phyloP scores from a whole-genome alignment of 2,113 vertebrate genomes.

The Phodopus roborovskii region DNA sequence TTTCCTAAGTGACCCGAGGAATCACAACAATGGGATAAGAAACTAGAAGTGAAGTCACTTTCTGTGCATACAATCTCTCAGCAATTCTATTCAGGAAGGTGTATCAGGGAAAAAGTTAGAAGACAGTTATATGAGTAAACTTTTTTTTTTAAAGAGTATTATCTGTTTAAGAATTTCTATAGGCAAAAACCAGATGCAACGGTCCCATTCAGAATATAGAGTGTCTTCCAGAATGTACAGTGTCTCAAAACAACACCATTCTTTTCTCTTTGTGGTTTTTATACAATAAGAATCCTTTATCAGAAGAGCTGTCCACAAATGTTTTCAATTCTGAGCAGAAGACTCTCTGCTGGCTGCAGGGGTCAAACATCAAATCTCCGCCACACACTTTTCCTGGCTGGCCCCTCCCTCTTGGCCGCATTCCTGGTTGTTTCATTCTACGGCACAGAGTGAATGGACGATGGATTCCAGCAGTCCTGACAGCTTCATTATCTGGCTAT shows the following conservation, averaged over 20 bases:
- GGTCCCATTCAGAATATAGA: constrained; percentile 38
- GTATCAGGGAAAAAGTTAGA: neutral
- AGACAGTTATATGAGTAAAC: constrained; percentile 13
- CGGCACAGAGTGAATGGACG: constrained; percentile 80
- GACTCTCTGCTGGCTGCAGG: constrained; percentile 71
- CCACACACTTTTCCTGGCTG: constrained; percentile 76
- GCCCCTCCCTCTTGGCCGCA: constrained; percentile 77
- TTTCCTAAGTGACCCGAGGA: constrained; percentile 77
- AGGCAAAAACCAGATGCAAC: constrained; percentile 62
- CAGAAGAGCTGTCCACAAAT: constrained; percentile 82
- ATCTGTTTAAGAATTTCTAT: constrained; percentile 54
- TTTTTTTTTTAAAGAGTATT: neutral
- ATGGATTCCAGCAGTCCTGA: constrained; percentile 79
- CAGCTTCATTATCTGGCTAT: constrained; percentile 81
- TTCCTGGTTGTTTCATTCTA: constrained; percentile 78
- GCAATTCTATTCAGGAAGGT: constrained; percentile 41
- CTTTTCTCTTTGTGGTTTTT: constrained; percentile 84
- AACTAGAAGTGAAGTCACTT: constrained; percentile 59
- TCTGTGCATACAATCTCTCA: constrained; percentile 67
- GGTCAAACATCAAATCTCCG: constrained; percentile 75
- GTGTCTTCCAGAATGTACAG: constrained; percentile 79
- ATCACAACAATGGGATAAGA: constrained; percentile 68
- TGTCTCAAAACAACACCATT: constrained; percentile 77
- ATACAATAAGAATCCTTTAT: constrained; percentile 80
- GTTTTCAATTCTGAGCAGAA: constrained; percentile 79